A percentile compares a stretch with the other conserved stretches of the same genome.
These are phyloP conservation scores for Pycnomerus fuliginosus DNA, from an alignment of 2,888 invertebrate genomes.

Conservation along the genomic window DNA sequence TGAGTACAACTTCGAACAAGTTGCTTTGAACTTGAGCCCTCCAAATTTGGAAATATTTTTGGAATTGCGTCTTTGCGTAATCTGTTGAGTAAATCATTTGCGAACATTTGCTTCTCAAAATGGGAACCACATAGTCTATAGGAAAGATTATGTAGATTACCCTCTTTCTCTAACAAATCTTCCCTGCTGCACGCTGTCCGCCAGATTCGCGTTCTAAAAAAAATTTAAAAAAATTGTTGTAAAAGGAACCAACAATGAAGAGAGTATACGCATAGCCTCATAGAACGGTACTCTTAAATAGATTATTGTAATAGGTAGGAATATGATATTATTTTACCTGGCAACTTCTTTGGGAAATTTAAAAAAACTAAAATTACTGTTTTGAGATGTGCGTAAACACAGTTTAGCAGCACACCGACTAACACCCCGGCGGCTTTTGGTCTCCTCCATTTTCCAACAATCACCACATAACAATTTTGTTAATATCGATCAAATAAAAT, in stretches of 20 bases:
- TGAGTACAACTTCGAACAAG: background rate
- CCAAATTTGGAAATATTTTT: conserved; percentile 9
- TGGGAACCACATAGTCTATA: conserved; percentile 7
- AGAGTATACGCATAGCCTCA: too few species aligned
- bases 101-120: conserved; percentile 10
- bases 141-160: background rate
- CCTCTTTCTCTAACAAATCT: background rate
- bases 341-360: too few species aligned
- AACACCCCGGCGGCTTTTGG: too few species aligned
- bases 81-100: conserved; percentile 7
- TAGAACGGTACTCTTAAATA: too few species aligned
- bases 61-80: conserved; percentile 7
- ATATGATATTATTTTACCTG: too few species aligned
- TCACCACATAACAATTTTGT: too few species aligned
- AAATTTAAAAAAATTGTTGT: background rate
- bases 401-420: too few species aligned
- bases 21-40: conserved; percentile 5
- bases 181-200: background rate
- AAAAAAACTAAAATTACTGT: too few species aligned
- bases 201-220: background rate
- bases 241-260: background rate
- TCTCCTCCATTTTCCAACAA: too few species aligned
- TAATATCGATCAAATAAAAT: too few species aligned
- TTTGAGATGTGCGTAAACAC: too few species aligned
- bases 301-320: too few species aligned